Percentiles rank a stretch among this genome's conserved stretches.
Evolutionary conservation across 2,113 vertebrate genomes (phyloP).

Genomic region (Numenius arquata): DNA sequence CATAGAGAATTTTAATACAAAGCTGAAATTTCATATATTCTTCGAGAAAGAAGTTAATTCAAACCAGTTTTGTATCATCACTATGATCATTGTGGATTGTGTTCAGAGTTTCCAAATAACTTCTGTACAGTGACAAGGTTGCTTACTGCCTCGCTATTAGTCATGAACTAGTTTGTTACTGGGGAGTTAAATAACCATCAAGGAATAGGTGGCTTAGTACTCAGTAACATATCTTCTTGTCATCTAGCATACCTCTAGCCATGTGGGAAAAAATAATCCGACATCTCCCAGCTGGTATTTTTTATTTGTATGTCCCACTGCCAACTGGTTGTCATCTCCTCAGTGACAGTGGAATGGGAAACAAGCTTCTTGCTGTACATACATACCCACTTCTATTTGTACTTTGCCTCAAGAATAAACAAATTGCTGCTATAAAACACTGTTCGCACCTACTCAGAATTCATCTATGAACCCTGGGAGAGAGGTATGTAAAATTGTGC

Average conservation of each 20-base stretch:
- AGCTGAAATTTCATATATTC: neutral
- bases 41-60: neutral
- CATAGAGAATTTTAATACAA: neutral
- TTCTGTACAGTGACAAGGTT: neutral
- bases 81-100: neutral
- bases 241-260: neutral
- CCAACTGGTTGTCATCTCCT: slow-evolving; percentile 13
- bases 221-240: neutral
- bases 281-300: slow-evolving; percentile 16
- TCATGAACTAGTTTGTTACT: neutral
- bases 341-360: slow-evolving; percentile 35
- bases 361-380: slow-evolving; percentile 34
- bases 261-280: neutral
- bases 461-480: slow-evolving; percentile 3
- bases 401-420: slow-evolving; percentile 45
- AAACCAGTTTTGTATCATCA: neutral
- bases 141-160: neutral
- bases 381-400: slow-evolving; percentile 19
- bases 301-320: neutral
- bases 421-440: slow-evolving; percentile 49
- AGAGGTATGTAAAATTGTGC: neutral
- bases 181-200: neutral
- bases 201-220: neutral
- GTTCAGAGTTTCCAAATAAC: neutral
- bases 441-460: slow-evolving; percentile 2